A percentile compares a stretch with the other conserved stretches of the same genome.
These are phyloP conservation scores for Adoxophyes honmai DNA, from an alignment of 1,140 invertebrate species.

Conservation along the genomic window DNA sequence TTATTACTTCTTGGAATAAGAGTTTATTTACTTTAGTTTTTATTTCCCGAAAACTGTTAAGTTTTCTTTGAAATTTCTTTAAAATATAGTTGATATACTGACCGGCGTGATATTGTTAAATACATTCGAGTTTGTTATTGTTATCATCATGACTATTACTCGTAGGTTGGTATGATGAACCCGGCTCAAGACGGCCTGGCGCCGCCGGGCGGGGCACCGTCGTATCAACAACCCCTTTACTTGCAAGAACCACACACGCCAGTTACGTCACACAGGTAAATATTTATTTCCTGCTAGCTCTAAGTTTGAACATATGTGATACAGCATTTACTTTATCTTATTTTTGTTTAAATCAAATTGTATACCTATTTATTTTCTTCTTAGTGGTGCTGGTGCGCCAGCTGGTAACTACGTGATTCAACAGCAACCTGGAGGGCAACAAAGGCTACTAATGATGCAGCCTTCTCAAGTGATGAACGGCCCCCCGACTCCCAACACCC, in stretches of 20 bases:
- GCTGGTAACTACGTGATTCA: conserved; percentile 77
- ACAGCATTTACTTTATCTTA: no score
- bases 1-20: no score
- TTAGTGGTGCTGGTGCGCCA: conserved; percentile 60
- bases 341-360: background rate
- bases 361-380: conserved; percentile 38
- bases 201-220: conserved; percentile 79
- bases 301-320: no score
- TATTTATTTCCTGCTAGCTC: background rate
- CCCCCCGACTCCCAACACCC: conserved; percentile 76
- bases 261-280: conserved; percentile 70
- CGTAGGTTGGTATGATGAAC: conserved; percentile 79
- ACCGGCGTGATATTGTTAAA: no score
- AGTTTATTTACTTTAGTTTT: no score
- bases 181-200: conserved; percentile 82
- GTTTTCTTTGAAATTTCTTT: no score
- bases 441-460: conserved; percentile 79
- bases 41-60: no score
- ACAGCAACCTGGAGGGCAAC: conserved; percentile 81
- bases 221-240: conserved; percentile 84
- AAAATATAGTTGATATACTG: no score
- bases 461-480: conserved; percentile 79
- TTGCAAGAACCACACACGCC: conserved; percentile 78
- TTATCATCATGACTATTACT: background rate
- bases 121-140: no score